Evolutionary conservation across 2,797 vertebrate species (phyloP).

Genomic region (Harpagifer antarcticus): DNA sequence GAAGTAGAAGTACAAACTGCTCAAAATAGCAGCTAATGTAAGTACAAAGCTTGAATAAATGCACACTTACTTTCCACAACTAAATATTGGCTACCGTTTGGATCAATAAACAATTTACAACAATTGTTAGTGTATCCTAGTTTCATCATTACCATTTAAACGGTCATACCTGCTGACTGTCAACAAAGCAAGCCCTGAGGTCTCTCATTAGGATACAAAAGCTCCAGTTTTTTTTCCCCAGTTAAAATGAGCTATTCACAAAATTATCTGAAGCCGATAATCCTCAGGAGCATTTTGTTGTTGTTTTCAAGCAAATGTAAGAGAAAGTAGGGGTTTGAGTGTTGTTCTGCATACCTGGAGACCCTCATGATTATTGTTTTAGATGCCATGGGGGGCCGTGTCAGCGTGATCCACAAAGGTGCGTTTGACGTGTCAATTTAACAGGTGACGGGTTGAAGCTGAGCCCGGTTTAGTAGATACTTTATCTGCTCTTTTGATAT

Average conservation of each 20-base stretch:
- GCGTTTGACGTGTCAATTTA: conserved; percentile 64
- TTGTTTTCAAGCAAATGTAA: conserved; percentile 62
- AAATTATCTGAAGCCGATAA: conserved; percentile 62
- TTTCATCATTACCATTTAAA: conserved; percentile 15
- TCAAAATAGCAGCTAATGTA: neutral
- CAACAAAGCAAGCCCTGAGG: conserved; percentile 25
- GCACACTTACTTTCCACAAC: neutral
- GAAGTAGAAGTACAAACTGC: neutral
- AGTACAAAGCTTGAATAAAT: neutral
- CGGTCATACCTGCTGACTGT: conserved; percentile 8
- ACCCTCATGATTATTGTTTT: conserved; percentile 49
- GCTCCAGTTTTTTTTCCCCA: conserved; percentile 48
- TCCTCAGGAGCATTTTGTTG: conserved; percentile 47
- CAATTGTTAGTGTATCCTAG: neutral
- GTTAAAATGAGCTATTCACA: conserved; percentile 56
- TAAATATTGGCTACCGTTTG: neutral
- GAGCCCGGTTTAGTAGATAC: conserved; percentile 25
- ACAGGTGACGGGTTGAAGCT: conserved; percentile 19
- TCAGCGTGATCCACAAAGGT: conserved; percentile 42
- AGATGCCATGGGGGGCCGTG: conserved; percentile 32
- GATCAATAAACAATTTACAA: neutral
- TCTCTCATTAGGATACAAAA: conserved; percentile 66
- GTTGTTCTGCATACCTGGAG: conserved; percentile 52
- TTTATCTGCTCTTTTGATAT: conserved; percentile 43
- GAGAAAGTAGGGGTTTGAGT: conserved; percentile 38